Evolutionary conservation across 2,113 vertebrate species (phyloP).

Genomic region (Odocoileus hemionus): DNA sequence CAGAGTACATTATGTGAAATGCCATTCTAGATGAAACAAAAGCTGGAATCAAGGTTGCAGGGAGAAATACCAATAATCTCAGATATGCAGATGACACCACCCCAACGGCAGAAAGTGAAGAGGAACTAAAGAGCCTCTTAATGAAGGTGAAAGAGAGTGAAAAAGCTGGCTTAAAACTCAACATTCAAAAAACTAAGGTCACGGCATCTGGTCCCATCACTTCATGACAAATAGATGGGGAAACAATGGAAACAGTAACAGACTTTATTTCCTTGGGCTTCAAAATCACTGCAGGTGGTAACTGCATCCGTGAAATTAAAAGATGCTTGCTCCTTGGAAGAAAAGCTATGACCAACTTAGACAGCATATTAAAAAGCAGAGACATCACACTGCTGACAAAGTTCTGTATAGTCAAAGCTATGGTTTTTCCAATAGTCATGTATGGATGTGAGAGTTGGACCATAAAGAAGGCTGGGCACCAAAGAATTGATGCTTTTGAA

Average conservation of each 20-base stretch:
- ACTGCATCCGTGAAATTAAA: background rate
- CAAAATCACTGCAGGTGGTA: background rate
- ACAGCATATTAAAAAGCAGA: background rate
- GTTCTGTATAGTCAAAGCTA: background rate
- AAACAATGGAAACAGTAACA: background rate
- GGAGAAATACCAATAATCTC: background rate
- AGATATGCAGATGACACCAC: background rate
- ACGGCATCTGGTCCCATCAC: background rate
- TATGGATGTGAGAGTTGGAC: background rate
- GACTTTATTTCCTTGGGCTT: background rate
- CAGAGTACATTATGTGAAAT: background rate
- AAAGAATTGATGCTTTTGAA: background rate
- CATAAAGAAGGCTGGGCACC: background rate
- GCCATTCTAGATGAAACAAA: background rate
- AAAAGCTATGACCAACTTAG: background rate
- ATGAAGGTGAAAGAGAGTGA: background rate
- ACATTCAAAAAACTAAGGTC: background rate
- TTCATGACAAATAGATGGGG: background rate
- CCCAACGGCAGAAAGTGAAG: background rate
- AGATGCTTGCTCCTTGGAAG: background rate
- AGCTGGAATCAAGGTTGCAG: background rate
- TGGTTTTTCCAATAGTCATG: background rate
- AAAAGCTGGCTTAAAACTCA: background rate
- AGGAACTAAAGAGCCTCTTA: background rate
- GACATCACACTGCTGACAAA: background rate